Percentiles rank a stretch among this genome's conserved stretches.
Conservation (phyloP, 1,140 invertebrate genomes). For the Dinothrombium tinctorium region DNA sequence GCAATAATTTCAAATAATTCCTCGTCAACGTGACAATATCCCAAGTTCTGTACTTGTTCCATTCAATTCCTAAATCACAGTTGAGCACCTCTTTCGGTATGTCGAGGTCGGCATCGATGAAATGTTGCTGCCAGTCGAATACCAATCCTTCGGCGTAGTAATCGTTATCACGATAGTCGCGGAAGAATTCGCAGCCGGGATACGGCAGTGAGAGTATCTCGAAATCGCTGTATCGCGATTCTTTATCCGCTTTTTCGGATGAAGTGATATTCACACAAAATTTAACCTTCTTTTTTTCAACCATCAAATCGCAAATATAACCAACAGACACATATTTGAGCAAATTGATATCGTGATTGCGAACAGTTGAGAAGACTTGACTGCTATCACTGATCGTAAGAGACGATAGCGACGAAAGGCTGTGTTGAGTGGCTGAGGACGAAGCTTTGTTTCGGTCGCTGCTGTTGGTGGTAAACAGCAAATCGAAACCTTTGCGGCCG, state of each 20-base stretch:
- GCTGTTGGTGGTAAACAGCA: neutral
- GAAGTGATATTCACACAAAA: constrained; percentile 58
- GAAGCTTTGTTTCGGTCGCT: neutral
- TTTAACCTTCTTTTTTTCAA: constrained; percentile 66
- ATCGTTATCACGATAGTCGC: constrained; percentile 40
- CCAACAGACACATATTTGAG: constrained; percentile 43
- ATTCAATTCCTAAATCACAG: constrained; percentile 35
- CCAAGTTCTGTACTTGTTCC: constrained; percentile 46
- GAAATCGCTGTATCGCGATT: constrained; percentile 49
- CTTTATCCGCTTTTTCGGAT: constrained; percentile 62
- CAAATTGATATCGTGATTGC: constrained; percentile 45
- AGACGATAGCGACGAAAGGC: constrained; percentile 7
- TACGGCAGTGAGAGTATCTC: constrained; percentile 50
- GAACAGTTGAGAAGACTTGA: constrained; percentile 36
- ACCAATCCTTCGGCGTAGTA: constrained; percentile 39
- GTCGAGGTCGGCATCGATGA: constrained; percentile 41
- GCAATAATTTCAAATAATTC: constrained; percentile 50
- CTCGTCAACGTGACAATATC: constrained; percentile 48
- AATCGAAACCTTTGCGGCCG: constrained; percentile 32
- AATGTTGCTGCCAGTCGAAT: constrained; percentile 45
- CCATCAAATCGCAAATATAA: constrained; percentile 62
- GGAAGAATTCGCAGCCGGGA: constrained; percentile 60
- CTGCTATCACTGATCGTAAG: constrained; percentile 22
- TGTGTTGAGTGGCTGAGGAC: neutral
- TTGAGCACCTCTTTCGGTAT: constrained; percentile 37